Evolutionary conservation across 2,797 vertebrate genomes (phyloP), one percentile per base, ranked within the genome.

Genomic region (Chelon auratus): DNA sequence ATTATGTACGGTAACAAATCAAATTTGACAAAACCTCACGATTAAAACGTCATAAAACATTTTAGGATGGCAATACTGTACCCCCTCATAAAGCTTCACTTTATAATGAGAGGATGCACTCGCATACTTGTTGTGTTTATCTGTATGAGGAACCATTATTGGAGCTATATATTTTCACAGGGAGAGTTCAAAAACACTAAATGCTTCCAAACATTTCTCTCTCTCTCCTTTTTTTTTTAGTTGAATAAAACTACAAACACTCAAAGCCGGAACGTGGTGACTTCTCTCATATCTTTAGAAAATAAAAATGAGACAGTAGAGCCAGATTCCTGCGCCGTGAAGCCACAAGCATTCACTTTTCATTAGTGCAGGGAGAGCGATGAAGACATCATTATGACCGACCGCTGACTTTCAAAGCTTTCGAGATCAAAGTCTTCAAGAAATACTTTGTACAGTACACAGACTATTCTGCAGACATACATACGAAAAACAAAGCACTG

Each of bases 311-410:
- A 60, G 12, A 10, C 45, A 48, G 45, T 4, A 33, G 51, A 62
- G 52, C 30, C 37, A 58, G 56, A 66, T 58, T 59, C 8, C 26
- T 50, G 55, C 45, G 43, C 26, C 65, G 30, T 7, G 0, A 9
- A 62, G 54, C 33, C 52, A 68, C 57, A 47, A 0, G 7, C 68
- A 45, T 54, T 39, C 30, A 15, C 63, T 79, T 74, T 33, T 77
- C 61, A 70, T 68, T 75, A 70, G 77, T 5, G 60, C 61, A 65
- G 63, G 9, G 17, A 63, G 55, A 26, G 43, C 20, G 45, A 81
- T 57, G 65, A 78, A 82, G 85, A 84, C 77, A 43, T 83, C 75
- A 72, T 75, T 53, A 78, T 67, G 62, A 79, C 55, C 22, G 45
- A 62, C 30, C 63, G 62, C 79, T 65, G 77, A 63, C 62, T 78